phyloP scores from a whole-genome alignment of 2,888 invertebrate species.

The Ennomos quercinarius region DNA sequence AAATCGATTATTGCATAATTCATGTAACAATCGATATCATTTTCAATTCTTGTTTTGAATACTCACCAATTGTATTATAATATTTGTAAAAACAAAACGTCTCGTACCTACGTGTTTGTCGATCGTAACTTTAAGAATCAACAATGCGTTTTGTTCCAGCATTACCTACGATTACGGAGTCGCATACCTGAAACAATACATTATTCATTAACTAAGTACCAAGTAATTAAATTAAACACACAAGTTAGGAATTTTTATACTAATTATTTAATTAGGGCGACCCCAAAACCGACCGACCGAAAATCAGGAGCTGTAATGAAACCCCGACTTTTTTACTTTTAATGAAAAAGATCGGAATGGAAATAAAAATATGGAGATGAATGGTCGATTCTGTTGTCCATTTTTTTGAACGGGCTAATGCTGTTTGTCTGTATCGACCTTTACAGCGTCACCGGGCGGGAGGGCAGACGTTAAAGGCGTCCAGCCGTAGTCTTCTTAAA shows the following conservation, averaged over 20 bases:
- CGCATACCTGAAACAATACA: conserved; percentile 26
- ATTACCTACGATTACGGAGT: conserved; percentile 6
- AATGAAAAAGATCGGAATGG: too few species aligned
- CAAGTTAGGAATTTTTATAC: conserved; percentile 3
- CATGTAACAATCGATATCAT: too few species aligned
- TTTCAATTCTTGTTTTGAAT: neutral
- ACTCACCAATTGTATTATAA: neutral
- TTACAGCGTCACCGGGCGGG: too few species aligned
- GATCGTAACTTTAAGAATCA: neutral
- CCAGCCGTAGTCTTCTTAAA: too few species aligned
- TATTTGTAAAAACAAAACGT: neutral
- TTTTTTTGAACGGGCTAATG: too few species aligned
- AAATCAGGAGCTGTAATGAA: neutral
- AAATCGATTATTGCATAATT: too few species aligned
- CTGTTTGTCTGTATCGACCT: too few species aligned
- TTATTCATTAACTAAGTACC: conserved; percentile 6
- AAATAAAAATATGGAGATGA: too few species aligned
- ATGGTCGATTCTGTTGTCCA: too few species aligned
- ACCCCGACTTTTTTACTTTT: too few species aligned
- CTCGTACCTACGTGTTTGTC: neutral
- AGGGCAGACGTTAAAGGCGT: too few species aligned
- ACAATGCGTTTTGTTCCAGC: too few species aligned
- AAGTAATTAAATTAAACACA: conserved; percentile 8
- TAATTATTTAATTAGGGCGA: neutral
- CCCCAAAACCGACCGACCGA: neutral